Base-by-base conservation (phyloP, 1,140 invertebrate genomes). In the Panagrolaimus sp. region DNA sequence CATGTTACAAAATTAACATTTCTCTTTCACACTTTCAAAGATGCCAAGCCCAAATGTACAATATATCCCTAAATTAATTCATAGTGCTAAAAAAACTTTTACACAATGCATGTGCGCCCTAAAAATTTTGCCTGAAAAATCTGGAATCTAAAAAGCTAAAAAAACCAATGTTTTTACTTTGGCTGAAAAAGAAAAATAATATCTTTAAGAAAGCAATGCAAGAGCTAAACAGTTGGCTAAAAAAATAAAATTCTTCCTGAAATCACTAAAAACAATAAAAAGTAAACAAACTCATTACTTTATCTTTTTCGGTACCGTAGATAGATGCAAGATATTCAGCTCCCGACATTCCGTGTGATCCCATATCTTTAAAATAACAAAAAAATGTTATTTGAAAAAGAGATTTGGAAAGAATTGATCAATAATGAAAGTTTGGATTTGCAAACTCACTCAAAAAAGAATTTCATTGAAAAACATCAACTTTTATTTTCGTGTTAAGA, bases 241-340 rank as follows among this genome's bases (percentile, higher is more conserved):
- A 38, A 38, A 38, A 4, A 38, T 7, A 4, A 20, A 20, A 11
- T 57, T 13, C 27, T 20, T 57, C 27, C 51, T 27, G 20, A 57
- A 57, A 57, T 57, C 51, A 27, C 20, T n/a, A 57, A 57, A 38
- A 38, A 4, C 7, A 38, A 27, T 57, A 20, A 16, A 11, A 11
- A 57, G 27, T 14, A 57, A 20, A 20, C 51, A 57, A 57, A 57
- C n/a, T 27, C 9, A 16, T 9, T 63, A 74, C 72, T 48, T 97
- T 98, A 86, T 97, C 94, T 85, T 98, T 98, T 88, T 98, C 94
- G 51, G 94, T 97, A 77, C 94, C 94, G 85, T 97, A 98, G 88
- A 98, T 98, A 78, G 93, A 95, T 76, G 94, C 93, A 76, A 97
- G 87, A 89, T 97, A 97, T 82, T 98, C 94, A 69, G 94, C 94